Base-by-base conservation (phyloP, 2,113 vertebrate genomes). In the Callipepla squamata region DNA sequence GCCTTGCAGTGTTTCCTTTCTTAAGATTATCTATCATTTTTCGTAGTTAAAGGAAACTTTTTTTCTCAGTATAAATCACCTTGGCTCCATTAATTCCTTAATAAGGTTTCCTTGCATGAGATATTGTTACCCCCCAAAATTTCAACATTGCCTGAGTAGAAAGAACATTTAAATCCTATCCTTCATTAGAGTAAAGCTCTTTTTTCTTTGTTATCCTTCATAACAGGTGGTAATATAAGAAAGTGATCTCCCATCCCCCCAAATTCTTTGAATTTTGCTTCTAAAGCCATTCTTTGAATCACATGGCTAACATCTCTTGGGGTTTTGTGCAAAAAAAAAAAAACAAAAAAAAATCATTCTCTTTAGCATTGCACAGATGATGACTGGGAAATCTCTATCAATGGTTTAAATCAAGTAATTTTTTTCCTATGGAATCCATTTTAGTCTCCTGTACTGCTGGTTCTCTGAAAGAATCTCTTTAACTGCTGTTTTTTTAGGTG, bases 391-490 rank as follows among this genome's bases (percentile, higher is more conserved):
- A 91, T 91, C 76, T 94, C 81, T 92, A 89, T 94, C 82, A 38
- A 30, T 76, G 36, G 28, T 80, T 93, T 78, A 83, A 91, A 92
- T 94, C 75, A 92, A 87, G 73, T 47, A 28, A 9, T 75, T 69
- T 88, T 93, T 66, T 18, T 55, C 70, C 85, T 74, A 23, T 20
- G 72, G 63, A 96, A 95, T 80, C 81, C 70, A 79, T 96, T 95
- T 95, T 89, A 85, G 90, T 75, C 78, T 89, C 63, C 58, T 5
- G 2, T 89, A 85, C 81, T 79, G 89, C 89, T 96, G 53, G 9
- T 79, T 96, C 89, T 87, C 88, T 93, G 95, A 93, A 91, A 95
- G 78, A 92, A 95, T 94, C 90, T 92, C 83, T 94, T 96, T 96
- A 93, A 84, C 89, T 83, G 51, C 30, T 76, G 87, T 32, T 63